These are phyloP conservation scores for Cygnus buccinator DNA, from an alignment of 2,113 vertebrate species.

Conservation along the genomic window DNA sequence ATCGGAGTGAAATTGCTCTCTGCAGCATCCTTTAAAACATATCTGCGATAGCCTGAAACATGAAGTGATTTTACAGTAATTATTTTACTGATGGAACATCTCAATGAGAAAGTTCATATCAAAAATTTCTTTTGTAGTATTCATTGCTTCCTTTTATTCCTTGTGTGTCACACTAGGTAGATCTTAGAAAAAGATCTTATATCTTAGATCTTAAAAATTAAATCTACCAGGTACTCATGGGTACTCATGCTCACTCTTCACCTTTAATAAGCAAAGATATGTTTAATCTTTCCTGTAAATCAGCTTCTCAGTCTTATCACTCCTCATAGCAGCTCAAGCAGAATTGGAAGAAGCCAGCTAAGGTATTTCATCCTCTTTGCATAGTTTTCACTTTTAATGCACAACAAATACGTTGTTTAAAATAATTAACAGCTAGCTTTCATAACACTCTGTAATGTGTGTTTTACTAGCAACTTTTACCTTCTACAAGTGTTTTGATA, in stretches of 20 bases:
- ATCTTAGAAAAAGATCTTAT: neutral
- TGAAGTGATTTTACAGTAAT: neutral
- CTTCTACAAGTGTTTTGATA: neutral
- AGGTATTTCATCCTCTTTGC: neutral
- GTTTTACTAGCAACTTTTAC: neutral
- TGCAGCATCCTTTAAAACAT: neutral
- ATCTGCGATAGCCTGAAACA: neutral
- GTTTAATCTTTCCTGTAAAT: constrained; percentile 10
- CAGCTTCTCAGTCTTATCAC: neutral
- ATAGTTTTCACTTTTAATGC: neutral
- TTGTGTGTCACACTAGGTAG: neutral
- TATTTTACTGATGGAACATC: neutral
- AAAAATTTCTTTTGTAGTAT: neutral
- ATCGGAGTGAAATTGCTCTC: neutral
- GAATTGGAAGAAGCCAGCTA: neutral
- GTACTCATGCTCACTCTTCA: neutral
- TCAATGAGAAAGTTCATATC: neutral
- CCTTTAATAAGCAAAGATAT: neutral
- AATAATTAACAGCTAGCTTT: neutral
- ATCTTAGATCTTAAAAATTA: neutral
- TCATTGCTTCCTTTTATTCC: neutral
- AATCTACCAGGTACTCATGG: neutral
- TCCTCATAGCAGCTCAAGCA: neutral
- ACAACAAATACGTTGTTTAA: neutral
- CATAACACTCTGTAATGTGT: neutral